Base-by-base conservation (phyloP, 1,140 invertebrate genomes). In the Coenobita brevimanus region DNA sequence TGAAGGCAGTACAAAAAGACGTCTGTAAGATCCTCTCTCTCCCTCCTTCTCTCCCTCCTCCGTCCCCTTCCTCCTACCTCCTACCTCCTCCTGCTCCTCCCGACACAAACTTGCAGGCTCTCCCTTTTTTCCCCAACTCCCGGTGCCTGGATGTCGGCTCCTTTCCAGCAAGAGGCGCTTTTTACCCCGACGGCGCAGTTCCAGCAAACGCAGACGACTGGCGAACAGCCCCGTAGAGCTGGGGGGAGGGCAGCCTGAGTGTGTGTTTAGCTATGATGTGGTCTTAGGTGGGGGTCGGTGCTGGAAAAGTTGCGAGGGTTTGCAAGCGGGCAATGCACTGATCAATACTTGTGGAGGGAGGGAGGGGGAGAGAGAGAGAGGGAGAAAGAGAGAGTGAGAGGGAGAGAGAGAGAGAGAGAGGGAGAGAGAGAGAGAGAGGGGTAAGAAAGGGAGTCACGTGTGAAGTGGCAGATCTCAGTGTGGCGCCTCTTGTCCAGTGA, bases 331-430 rank as follows among this genome's bases (percentile, higher is more conserved):
- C 85, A 87, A 87, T 87, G 85, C 85, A 87, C 85, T 87, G 85
- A 87, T 87, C 85, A 87, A 87, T 87, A 87, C 85, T 87, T 87
- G 85, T 80, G 85, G 85, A 87, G 85, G 78, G 75, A 79, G 75
- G 41, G 38, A 79, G 17, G 6, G 46, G 17, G 46, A 50, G 46
- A 50, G 46, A 50, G 46, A 6, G 46, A 50, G 46, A 50, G 46
- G 17, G 46, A 50, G 46, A 50, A 17, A 50, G 17, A 17, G 46
- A 17, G 46, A 8, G 6, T 6, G 46, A 50, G 46, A 50, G 46
- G 17, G 46, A 50, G 46, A 50, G 46, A 50, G 46, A 50, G 46
- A 50, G 46, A 50, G 46, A 50, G 46, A 17, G 46, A 50, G 46
- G 17, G 46, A 50, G 46, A 50, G 46, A 50, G 46, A 50, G 46